Conservation (phyloP, 2,113 vertebrate species). For the Indri indri region DNA sequence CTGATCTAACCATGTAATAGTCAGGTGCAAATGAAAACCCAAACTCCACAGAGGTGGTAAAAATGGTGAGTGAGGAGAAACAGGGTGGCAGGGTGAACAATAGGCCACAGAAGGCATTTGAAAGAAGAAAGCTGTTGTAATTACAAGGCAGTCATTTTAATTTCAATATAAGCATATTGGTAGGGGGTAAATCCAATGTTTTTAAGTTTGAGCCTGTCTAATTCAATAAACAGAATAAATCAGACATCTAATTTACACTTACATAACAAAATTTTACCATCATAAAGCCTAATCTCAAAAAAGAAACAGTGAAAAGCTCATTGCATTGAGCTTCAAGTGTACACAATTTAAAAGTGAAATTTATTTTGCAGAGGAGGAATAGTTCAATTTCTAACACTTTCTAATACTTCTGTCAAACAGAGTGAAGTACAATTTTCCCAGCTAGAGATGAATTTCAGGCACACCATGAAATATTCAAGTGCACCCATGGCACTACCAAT, state of each 20-base stretch:
- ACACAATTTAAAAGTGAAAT: conserved; percentile 33
- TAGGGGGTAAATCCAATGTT: background rate
- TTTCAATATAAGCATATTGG: background rate
- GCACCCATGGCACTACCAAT: background rate
- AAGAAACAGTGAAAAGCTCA: conserved; percentile 7
- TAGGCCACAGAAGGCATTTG: background rate
- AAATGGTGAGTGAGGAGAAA: background rate
- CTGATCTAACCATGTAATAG: background rate
- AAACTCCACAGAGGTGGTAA: background rate
- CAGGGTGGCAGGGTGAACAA: background rate
- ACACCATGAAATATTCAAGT: background rate
- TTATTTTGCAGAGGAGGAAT: background rate
- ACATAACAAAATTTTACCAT: background rate
- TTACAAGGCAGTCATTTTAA: background rate
- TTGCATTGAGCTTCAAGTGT: background rate
- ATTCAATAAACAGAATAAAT: conserved; percentile 35
- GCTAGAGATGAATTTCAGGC: background rate
- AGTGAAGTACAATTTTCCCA: conserved; percentile 29
- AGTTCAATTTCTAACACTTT: conserved; percentile 22
- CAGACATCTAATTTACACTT: background rate
- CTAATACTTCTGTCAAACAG: background rate
- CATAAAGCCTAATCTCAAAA: background rate
- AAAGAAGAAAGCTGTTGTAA: background rate
- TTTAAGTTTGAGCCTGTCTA: background rate
- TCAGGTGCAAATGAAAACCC: background rate